Percentiles rank a stretch among this genome's conserved stretches.
These are phyloP conservation scores for Pholis gunnellus DNA, from an alignment of 2,113 vertebrate genomes.

Conservation along the genomic window DNA sequence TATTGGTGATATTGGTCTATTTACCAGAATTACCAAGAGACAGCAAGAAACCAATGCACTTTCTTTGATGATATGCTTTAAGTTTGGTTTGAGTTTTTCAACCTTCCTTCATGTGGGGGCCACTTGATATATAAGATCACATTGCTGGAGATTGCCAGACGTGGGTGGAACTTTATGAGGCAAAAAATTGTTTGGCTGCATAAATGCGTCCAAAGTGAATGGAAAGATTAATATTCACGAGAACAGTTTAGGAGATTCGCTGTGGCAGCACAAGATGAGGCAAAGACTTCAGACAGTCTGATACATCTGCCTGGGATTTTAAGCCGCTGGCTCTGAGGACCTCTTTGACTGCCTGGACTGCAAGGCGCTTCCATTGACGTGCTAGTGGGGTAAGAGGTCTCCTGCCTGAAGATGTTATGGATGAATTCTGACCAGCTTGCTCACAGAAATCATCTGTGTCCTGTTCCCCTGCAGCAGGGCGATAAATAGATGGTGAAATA, in stretches of 20 bases:
- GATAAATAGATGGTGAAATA: constrained; percentile 10
- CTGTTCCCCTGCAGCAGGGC: neutral
- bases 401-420: neutral
- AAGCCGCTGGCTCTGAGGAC: neutral
- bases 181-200: neutral
- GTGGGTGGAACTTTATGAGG: neutral
- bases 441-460: neutral
- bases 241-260: neutral
- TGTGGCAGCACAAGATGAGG: neutral
- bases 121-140: neutral
- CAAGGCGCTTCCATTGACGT: constrained; percentile 13
- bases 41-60: neutral
- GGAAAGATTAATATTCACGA: neutral
- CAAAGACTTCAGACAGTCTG: neutral
- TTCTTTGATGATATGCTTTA: neutral
- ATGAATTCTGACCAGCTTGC: neutral
- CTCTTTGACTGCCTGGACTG: neutral
- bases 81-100: neutral
- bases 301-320: neutral
- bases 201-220: neutral
- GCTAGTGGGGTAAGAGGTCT: neutral
- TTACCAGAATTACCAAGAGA: neutral
- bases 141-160: neutral
- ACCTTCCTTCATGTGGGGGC: neutral
- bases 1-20: constrained; percentile 5